Evolutionary conservation across 2,888 invertebrate species (phyloP), one percentile per base, ranked within the genome.

Genomic region (Tribolium freemani): DNA sequence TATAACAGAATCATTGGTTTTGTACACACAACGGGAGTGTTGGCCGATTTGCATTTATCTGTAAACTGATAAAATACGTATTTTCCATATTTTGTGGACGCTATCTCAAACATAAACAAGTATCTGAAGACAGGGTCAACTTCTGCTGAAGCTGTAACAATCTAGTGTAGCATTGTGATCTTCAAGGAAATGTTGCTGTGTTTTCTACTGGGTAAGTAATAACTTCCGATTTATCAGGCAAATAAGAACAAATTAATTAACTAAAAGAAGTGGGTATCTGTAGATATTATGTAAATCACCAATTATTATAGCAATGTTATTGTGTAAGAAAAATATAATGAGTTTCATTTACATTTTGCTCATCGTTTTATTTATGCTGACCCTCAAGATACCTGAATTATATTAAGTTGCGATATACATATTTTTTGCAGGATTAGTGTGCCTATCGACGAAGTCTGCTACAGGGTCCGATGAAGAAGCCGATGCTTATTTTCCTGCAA

Each of bases 401-500:
- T n/a, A 38, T n/a, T 38, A 38, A n/a, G 38, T 1, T n/a, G 38
- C n/a, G 9, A 9, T 38, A 16, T n/a, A 16, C 16, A 2, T n/a
- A 38, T 48, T 48, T 13, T 48, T 38, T 63, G 31, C 30, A 67
- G 72, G 67, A 54, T 4, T 31, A 8, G 16, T 63, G 51, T 63
- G 64, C 30, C 9, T 72, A 50, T 64, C 53, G 20, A 30, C 51
- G 13, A 58, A 45, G 50, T 57, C 53, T 45, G 57, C 57, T 5
- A 21, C 50, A 13, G 16, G 31, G 30, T 46, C 56, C 30, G 51
- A 26, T 31, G 38, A 72, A 50, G 56, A 69, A 69, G 13, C 74
- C 13, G 82, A 84, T 69, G 77, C 79, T 6, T 84, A 80, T 75
- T 81, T 77, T 72, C 81, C 81, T 54, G 71, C 68, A 51, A 66